Conservation (phyloP, 2,797 vertebrate species). For the Anguilla megastoma region DNA sequence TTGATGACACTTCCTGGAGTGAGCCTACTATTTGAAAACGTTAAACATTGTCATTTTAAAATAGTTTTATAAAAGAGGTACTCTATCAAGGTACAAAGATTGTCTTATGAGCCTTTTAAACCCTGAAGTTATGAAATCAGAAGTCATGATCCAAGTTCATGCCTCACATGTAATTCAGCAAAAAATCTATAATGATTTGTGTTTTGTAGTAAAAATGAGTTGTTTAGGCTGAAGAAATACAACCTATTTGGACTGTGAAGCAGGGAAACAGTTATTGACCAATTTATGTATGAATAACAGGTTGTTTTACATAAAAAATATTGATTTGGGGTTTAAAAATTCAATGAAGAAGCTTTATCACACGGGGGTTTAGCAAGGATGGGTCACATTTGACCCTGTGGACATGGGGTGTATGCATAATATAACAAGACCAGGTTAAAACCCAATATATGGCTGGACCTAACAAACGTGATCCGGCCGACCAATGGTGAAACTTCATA, state of each 20-base stretch:
- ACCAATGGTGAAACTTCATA: too few relatives aligned
- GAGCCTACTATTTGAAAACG: neutral
- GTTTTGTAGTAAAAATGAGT: too few relatives aligned
- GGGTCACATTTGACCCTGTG: neutral
- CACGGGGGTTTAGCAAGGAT: neutral
- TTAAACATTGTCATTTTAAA: neutral
- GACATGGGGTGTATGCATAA: neutral
- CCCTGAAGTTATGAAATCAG: too few relatives aligned
- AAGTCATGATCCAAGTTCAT: too few relatives aligned
- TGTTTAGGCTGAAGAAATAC: too few relatives aligned
- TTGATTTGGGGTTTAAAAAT: neutral
- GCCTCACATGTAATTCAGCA: too few relatives aligned
- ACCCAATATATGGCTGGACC: neutral
- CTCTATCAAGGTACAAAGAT: neutral
- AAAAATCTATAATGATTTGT: too few relatives aligned
- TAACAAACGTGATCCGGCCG: too few relatives aligned
- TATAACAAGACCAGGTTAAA: neutral
- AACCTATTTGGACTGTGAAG: neutral
- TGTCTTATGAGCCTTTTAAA: neutral
- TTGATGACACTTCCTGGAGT: neutral
- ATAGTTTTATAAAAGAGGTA: neutral
- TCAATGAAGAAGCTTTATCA: neutral
- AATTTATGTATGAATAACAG: neutral
- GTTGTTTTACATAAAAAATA: neutral
- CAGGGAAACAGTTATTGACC: neutral